Base-by-base conservation (phyloP, 1,140 invertebrate species). In the Eueides isabella region DNA sequence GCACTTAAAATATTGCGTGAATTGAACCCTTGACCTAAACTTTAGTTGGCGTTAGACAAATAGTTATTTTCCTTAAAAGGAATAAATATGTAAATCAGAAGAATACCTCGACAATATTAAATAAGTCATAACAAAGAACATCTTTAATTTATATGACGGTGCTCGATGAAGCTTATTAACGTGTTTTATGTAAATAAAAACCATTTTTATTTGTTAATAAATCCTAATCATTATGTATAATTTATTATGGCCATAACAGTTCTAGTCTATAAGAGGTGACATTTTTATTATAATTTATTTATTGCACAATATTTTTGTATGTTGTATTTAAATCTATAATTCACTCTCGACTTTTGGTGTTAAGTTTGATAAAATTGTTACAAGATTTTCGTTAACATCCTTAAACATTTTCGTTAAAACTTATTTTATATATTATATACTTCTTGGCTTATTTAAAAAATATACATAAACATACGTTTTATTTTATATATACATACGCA, bases 201-300 rank as follows among this genome's bases (percentile, higher is more conserved):
- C 31, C 12, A 41, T 30, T 61, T 73, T 73, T 67, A 67, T 72
- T 44, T 67, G 55, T 61, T 72, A 44, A 73, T 63, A 67, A 73
- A 67, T 73, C 55, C 33, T 44, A 67, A 67, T 63, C 55, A 67
- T 35, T 73, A 44, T 30, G 29, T 19, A 72, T 23, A 41, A 44
- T 73, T 67, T 73, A 74, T 68, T 74, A 63, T 48, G 55, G 35
- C 5, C 61, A 63, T 73, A 48, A 63, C 35, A 73, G 67, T 70
- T 41, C 26, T 62, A 38, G 31, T 41, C 23, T 70, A 70, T 28
- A 63, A 70, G 6, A 69, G 26, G 68, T 41, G 61, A 41, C 33
- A 63, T 70, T 70, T 70, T 70, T 70, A 69, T 69, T 61, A 35
- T n/a, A 70, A 63, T 63, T 41, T 70, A 70, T 68, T 74, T 67